Evolutionary conservation across 2,113 vertebrate species (phyloP).

Genomic region (Dicrurus megarhynchus): DNA sequence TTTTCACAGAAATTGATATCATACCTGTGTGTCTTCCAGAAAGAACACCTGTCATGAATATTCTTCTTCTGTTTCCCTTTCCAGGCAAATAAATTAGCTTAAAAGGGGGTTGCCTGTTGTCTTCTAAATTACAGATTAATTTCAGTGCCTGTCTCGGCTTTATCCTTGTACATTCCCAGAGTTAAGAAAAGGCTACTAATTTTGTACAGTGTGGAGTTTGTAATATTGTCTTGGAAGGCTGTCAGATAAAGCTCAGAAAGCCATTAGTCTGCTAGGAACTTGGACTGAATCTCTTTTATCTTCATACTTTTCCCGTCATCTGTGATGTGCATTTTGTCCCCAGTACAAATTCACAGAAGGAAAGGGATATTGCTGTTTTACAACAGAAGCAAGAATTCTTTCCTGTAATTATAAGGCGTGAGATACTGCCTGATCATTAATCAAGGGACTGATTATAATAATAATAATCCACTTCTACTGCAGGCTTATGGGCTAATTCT

Average conservation of each 20-base stretch:
- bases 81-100: neutral
- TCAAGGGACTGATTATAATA: constrained; percentile 12
- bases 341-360: neutral
- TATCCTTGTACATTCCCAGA: neutral
- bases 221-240: neutral
- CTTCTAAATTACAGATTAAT: neutral
- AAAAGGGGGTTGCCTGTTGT: rapidly evolving
- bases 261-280: neutral
- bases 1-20: neutral
- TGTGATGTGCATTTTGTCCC: neutral
- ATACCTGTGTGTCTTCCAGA: neutral
- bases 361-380: neutral
- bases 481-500: neutral
- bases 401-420: neutral
- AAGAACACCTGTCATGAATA: neutral
- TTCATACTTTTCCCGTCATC: neutral
- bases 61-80: neutral
- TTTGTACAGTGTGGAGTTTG: neutral
- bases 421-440: constrained; percentile 25
- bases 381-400: neutral
- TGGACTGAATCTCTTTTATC: neutral
- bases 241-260: neutral
- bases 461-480: constrained; percentile 22
- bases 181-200: neutral
- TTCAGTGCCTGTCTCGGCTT: neutral